Evolutionary conservation across 2,888 invertebrate genomes (phyloP).

Genomic region (Plebejus melissa): DNA sequence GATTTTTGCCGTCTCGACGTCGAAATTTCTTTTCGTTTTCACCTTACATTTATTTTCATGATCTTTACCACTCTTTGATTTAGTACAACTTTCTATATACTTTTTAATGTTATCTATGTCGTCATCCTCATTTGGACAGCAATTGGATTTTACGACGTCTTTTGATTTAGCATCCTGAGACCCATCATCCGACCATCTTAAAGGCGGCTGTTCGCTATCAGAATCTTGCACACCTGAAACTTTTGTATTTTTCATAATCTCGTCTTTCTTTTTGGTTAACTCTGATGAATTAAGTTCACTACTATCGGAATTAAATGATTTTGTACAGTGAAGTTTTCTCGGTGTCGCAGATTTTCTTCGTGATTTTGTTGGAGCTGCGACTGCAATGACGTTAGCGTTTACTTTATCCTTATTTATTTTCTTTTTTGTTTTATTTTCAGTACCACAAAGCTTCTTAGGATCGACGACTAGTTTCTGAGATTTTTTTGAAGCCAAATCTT

Average conservation of each 20-base stretch:
- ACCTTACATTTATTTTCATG: conserved; percentile 53
- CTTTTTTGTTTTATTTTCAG: conserved; percentile 39
- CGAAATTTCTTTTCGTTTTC: conserved; percentile 67
- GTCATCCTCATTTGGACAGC: conserved; percentile 49
- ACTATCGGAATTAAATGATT: conserved; percentile 57
- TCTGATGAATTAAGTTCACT: conserved; percentile 53
- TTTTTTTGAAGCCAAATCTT: conserved; percentile 45
- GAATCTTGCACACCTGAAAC: conserved; percentile 48
- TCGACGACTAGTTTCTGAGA: conserved; percentile 28
- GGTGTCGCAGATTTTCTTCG: conserved; percentile 74
- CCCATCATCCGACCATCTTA: conserved; percentile 67
- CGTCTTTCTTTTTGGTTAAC: conserved; percentile 38
- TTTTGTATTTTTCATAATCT: conserved; percentile 37
- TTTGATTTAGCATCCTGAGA: conserved; percentile 56
- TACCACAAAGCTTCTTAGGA: background rate
- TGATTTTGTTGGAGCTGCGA: conserved; percentile 58
- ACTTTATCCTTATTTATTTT: conserved; percentile 48
- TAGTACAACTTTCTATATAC: conserved; percentile 53
- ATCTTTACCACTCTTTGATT: conserved; percentile 38
- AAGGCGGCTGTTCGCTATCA: conserved; percentile 55
- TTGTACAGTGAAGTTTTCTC: conserved; percentile 64
- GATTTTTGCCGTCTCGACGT: conserved; percentile 65
- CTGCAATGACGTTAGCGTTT: conserved; percentile 38
- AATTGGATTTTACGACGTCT: conserved; percentile 35
- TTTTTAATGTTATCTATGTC: conserved; percentile 65